phyloP scores from a whole-genome alignment of 2,888 invertebrate genomes.

The Eupithecia vulgata region DNA sequence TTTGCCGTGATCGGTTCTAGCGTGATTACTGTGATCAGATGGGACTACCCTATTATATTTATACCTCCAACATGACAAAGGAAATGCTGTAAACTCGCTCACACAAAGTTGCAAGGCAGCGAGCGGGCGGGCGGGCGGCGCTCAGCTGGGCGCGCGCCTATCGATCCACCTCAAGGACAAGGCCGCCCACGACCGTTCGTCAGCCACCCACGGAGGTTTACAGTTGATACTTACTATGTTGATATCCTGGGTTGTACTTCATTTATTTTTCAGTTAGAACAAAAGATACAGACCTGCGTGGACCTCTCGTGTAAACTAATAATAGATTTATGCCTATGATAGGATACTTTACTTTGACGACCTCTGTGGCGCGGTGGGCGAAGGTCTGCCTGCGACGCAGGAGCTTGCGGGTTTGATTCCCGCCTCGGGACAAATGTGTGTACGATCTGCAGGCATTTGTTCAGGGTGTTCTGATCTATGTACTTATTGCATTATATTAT shows the following conservation, averaged over 20 bases:
- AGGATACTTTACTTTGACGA: too few species aligned
- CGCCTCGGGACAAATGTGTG: too few species aligned
- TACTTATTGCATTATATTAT: too few species aligned
- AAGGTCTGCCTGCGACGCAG: too few species aligned
- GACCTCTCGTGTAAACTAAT: background rate
- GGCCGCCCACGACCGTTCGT: conserved; percentile 58
- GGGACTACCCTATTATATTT: too few species aligned
- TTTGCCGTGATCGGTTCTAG: too few species aligned
- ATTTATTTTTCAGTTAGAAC: background rate
- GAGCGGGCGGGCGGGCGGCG: conserved; percentile 27
- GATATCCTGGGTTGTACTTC: background rate
- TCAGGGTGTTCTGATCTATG: too few species aligned
- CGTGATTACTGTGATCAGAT: too few species aligned
- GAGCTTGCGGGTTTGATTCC: too few species aligned
- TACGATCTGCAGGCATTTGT: too few species aligned
- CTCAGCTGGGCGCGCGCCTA: conserved; percentile 70
- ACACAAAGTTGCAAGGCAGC: background rate
- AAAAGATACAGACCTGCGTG: background rate
- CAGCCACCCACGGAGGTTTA: conserved; percentile 45
- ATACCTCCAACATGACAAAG: conserved; percentile 4
- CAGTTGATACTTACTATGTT: background rate
- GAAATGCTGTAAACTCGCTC: conserved; percentile 5
- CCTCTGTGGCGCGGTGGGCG: too few species aligned
- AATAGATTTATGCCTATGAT: too few species aligned
- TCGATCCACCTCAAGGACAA: conserved; percentile 74